phyloP scores from a whole-genome alignment of 2,113 vertebrate genomes.

The Oreotrochilus melanogaster region DNA sequence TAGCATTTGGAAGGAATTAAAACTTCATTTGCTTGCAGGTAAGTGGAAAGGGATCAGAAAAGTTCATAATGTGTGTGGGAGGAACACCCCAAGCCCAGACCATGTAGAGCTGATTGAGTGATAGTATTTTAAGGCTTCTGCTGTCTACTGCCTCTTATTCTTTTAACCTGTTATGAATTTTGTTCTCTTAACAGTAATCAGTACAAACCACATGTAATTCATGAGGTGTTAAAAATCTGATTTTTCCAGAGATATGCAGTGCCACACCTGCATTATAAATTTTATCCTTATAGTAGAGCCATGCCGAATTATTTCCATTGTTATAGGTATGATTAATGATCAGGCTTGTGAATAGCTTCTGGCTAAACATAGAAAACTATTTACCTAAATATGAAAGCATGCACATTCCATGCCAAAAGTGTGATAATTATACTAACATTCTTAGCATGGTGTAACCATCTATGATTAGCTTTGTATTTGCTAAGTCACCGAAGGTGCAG shows the following conservation, averaged over 20 bases:
- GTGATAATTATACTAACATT: background rate
- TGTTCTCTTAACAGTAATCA: background rate
- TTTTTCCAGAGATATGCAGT: background rate
- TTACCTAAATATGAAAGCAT: background rate
- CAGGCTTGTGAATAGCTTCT: background rate
- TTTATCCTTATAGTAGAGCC: background rate
- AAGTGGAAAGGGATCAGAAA: background rate
- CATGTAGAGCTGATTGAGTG: background rate
- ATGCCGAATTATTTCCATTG: background rate
- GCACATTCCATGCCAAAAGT: background rate
- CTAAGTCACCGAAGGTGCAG: background rate
- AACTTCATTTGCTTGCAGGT: background rate
- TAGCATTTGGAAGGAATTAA: background rate
- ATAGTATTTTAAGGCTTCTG: background rate
- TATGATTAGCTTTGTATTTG: background rate
- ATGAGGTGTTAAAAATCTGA: background rate
- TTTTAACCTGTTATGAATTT: background rate
- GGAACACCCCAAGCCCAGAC: background rate
- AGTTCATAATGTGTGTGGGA: background rate
- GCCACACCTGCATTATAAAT: background rate
- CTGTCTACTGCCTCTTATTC: background rate
- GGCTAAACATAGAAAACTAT: background rate
- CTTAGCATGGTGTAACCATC: fast-evolving
- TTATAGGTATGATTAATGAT: background rate
- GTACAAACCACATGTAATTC: background rate